Conservation (phyloP, 2,797 vertebrate species). For the Prionace glauca region DNA sequence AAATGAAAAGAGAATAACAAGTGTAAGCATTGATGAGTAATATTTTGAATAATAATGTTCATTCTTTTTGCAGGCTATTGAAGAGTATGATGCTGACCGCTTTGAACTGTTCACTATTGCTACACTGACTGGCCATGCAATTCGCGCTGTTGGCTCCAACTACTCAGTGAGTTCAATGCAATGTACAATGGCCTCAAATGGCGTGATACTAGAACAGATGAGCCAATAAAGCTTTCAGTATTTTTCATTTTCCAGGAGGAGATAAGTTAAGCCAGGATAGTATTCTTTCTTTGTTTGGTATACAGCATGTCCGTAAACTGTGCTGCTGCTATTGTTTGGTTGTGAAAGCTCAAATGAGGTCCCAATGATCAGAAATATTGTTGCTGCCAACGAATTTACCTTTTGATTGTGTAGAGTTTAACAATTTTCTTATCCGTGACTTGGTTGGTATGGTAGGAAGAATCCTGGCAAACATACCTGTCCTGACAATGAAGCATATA, state of each 20-base stretch:
- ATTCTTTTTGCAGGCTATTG: slow-evolving; percentile 50
- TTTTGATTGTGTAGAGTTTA: neutral
- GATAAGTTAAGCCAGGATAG: neutral
- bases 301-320: neutral
- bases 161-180: slow-evolving; percentile 63
- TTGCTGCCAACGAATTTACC: neutral
- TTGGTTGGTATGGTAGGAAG: neutral
- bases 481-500: neutral
- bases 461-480: neutral
- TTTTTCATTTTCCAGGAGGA: too few relatives aligned
- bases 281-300: neutral
- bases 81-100: slow-evolving; percentile 46
- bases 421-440: too few relatives aligned
- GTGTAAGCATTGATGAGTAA: neutral
- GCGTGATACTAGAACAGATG: neutral
- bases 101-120: slow-evolving; percentile 70
- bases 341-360: neutral
- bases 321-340: neutral
- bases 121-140: slow-evolving; percentile 70
- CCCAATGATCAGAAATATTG: neutral
- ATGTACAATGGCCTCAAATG: neutral
- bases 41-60: neutral
- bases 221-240: neutral
- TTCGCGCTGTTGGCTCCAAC: slow-evolving; percentile 68
- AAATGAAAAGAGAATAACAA: neutral